Conservation (phyloP, 35 echinoderm and acorn worm species). For the Anneissia japonica region DNA sequence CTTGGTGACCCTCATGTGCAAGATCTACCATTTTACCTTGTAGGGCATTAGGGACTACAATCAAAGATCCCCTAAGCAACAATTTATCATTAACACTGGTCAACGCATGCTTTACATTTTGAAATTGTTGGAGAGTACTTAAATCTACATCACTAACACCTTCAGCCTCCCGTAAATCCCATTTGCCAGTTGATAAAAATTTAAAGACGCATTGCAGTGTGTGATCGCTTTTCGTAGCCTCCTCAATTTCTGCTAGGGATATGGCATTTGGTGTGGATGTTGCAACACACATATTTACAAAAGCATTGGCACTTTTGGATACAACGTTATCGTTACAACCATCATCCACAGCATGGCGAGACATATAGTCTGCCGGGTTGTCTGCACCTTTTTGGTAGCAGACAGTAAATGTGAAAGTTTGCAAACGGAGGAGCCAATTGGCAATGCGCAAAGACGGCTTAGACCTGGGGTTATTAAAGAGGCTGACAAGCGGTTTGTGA, state of each 20-base stretch:
- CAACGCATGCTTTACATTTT: background rate
- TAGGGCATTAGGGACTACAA: conserved; percentile 31
- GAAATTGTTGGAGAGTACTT: background rate
- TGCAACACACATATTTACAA: background rate
- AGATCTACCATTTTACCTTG: conserved; percentile 33
- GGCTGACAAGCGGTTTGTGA: background rate
- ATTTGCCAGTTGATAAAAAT: background rate
- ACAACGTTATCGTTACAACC: background rate
- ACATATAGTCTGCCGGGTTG: conserved; percentile 33
- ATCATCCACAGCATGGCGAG: background rate
- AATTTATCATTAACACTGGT: conserved; percentile 4
- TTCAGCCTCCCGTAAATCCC: background rate
- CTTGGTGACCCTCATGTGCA: conserved; percentile 76
- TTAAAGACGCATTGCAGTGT: background rate
- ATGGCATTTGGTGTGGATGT: background rate
- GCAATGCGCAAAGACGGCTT: background rate
- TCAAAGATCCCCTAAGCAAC: conserved; percentile 19
- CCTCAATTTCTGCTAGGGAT: background rate
- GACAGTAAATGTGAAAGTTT: conserved; percentile 53
- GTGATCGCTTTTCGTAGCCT: background rate
- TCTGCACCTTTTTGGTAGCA: conserved; percentile 30
- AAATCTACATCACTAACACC: background rate
- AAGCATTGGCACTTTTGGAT: background rate
- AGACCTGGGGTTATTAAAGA: background rate
- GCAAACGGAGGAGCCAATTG: background rate